Evolutionary conservation across 2,888 invertebrate genomes (phyloP).

Genomic region (Macrosoma leucophasiata): DNA sequence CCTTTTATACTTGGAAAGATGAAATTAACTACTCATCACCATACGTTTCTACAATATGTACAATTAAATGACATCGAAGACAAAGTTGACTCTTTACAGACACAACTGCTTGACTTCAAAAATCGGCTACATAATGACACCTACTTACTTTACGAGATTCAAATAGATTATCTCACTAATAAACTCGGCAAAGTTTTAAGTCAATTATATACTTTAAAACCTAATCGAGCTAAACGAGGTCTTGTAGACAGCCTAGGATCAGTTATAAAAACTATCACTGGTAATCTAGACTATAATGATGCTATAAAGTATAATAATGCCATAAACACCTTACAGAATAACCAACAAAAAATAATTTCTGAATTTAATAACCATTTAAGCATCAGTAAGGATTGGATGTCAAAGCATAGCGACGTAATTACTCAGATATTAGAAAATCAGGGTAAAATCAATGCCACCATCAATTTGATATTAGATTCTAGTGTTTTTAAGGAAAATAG

Average conservation of each 20-base stretch:
- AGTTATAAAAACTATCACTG: slow-evolving; percentile 24
- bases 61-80: slow-evolving; percentile 15
- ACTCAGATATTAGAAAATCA: slow-evolving; percentile 20
- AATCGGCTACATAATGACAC: slow-evolving; percentile 3
- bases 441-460: slow-evolving; percentile 9
- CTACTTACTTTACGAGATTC: slow-evolving; percentile 3
- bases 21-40: slow-evolving; percentile 16
- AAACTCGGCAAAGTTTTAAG: slow-evolving; percentile 2
- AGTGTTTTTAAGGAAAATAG: slow-evolving; percentile 6
- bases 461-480: slow-evolving; percentile 12
- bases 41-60: slow-evolving; percentile 21
- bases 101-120: not conserved
- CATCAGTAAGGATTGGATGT: slow-evolving; percentile 23
- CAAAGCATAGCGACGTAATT: slow-evolving; percentile 9
- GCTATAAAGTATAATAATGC: slow-evolving; percentile 25
- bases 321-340: slow-evolving; percentile 21
- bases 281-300: slow-evolving; percentile 25
- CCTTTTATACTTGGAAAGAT: slow-evolving; percentile 17
- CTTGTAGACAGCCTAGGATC: slow-evolving; percentile 24
- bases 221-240: slow-evolving; percentile 7
- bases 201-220: slow-evolving; percentile 2
- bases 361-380: slow-evolving; percentile 26
- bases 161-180: slow-evolving; percentile 7
- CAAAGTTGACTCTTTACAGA: slow-evolving; percentile 3
- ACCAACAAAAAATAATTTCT: slow-evolving; percentile 18